Conservation (phyloP, 2,797 vertebrate species). For the Gymnodraco acuticeps region DNA sequence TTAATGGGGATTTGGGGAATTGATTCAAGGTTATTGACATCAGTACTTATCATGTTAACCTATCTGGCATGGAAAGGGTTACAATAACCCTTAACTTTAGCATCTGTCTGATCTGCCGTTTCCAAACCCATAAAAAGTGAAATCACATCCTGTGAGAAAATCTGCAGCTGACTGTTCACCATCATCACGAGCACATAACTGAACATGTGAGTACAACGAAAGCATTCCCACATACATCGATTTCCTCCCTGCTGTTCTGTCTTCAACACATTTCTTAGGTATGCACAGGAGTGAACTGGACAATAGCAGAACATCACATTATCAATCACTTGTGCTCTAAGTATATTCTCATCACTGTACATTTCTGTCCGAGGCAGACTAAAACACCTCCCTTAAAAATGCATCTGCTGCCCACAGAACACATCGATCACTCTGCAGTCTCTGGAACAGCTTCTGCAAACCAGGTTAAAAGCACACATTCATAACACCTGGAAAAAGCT, state of each 20-base stretch:
- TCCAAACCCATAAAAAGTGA: conserved; percentile 42
- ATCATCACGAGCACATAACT: conserved; percentile 73
- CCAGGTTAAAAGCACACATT: conserved; percentile 64
- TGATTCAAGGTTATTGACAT: conserved; percentile 76
- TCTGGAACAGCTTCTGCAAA: conserved; percentile 41
- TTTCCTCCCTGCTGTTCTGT: conserved; percentile 53
- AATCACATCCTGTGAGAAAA: conserved; percentile 50
- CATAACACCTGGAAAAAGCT: conserved; percentile 59
- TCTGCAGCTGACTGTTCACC: conserved; percentile 64
- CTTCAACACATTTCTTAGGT: conserved; percentile 53
- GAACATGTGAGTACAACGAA: conserved; percentile 71
- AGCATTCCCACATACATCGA: conserved; percentile 69
- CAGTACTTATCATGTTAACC: conserved; percentile 65
- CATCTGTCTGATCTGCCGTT: conserved; percentile 43
- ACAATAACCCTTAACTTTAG: conserved; percentile 40
- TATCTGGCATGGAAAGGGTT: conserved; percentile 51
- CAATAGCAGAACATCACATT: conserved; percentile 71
- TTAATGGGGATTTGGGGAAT: conserved; percentile 71
- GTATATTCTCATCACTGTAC: conserved; percentile 43
- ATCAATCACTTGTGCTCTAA: conserved; percentile 74
- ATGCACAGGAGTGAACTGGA: conserved; percentile 66
- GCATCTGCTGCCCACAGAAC: conserved; percentile 44
- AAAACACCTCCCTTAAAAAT: conserved; percentile 45
- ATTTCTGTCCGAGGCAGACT: conserved; percentile 39
- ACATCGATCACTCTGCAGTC: conserved; percentile 46